phyloP scores from a whole-genome alignment of 2,888 invertebrate genomes.

The Siphlonurus alternatus region DNA sequence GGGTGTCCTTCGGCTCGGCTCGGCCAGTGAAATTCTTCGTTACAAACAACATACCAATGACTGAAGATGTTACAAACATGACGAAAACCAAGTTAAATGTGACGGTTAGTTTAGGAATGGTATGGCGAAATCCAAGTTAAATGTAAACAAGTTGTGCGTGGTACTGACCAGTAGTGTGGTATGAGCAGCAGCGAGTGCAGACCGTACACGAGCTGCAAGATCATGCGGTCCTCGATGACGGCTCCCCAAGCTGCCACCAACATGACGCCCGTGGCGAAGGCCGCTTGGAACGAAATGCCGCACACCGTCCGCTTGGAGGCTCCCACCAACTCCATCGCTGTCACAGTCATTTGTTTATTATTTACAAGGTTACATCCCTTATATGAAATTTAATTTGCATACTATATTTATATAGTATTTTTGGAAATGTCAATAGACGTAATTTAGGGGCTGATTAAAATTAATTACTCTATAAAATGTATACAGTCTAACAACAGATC shows the following conservation, averaged over 20 bases:
- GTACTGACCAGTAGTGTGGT: constrained; percentile 46
- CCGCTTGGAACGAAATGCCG: constrained; percentile 61
- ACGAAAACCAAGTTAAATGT: no score
- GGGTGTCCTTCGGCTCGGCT: no score
- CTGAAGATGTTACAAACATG: no score
- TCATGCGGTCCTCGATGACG: constrained; percentile 49
- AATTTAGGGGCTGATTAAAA: not conserved
- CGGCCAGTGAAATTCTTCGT: no score
- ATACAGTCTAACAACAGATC: no score
- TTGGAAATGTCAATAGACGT: not conserved
- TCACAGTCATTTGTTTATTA: constrained; percentile 28
- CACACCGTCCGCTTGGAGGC: constrained; percentile 60
- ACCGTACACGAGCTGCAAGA: constrained; percentile 64
- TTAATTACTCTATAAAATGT: not conserved
- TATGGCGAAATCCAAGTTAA: no score
- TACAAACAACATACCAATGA: no score
- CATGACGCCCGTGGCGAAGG: constrained; percentile 66
- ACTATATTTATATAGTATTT: not conserved
- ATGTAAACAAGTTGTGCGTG: no score
- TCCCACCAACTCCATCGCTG: constrained; percentile 72
- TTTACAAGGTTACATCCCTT: not conserved
- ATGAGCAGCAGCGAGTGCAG: constrained; percentile 53
- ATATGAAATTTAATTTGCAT: not conserved
- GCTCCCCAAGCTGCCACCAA: constrained; percentile 71
- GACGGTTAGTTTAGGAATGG: no score